Evolutionary conservation across 2,888 invertebrate genomes (phyloP).

Genomic region (Timema cristinae): DNA sequence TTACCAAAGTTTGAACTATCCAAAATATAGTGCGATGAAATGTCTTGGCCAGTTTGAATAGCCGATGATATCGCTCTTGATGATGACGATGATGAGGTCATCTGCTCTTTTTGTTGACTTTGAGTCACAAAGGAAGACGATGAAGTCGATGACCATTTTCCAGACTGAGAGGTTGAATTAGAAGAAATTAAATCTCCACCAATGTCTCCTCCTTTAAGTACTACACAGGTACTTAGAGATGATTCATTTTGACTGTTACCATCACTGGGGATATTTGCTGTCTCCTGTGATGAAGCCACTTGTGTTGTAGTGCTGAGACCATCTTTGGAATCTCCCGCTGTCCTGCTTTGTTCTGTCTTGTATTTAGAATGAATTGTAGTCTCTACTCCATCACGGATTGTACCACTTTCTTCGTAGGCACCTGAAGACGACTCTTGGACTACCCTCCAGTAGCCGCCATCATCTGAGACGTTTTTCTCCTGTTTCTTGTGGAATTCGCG

Average conservation of each 20-base stretch:
- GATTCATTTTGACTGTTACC: background rate
- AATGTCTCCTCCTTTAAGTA: background rate
- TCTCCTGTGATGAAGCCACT: slow-evolving; percentile 25
- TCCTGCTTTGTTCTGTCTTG: slow-evolving; percentile 25
- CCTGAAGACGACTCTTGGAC: slow-evolving; percentile 28
- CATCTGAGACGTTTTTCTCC: slow-evolving; percentile 12
- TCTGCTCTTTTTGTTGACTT: background rate
- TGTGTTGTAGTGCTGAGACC: slow-evolving; percentile 23
- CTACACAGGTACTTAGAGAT: background rate
- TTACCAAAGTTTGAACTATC: background rate
- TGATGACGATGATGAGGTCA: slow-evolving; percentile 6
- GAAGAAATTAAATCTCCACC: background rate
- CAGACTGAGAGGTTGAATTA: slow-evolving; percentile 8
- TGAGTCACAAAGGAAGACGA: slow-evolving; percentile 23
- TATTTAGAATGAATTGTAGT: slow-evolving; percentile 25
- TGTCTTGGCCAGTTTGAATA: slow-evolving; percentile 14
- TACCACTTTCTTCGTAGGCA: slow-evolving; percentile 24
- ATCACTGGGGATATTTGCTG: slow-evolving; percentile 19
- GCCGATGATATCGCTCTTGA: background rate
- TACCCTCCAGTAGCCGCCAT: slow-evolving; percentile 31
- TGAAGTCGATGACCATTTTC: slow-evolving; percentile 23
- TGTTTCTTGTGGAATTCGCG: slow-evolving; percentile 47
- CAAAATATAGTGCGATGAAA: too few species aligned
- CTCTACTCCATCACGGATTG: slow-evolving; percentile 25
- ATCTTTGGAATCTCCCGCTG: slow-evolving; percentile 27